Conservation (phyloP, 2,888 invertebrate species). For the Megalurothrips usitatus region DNA sequence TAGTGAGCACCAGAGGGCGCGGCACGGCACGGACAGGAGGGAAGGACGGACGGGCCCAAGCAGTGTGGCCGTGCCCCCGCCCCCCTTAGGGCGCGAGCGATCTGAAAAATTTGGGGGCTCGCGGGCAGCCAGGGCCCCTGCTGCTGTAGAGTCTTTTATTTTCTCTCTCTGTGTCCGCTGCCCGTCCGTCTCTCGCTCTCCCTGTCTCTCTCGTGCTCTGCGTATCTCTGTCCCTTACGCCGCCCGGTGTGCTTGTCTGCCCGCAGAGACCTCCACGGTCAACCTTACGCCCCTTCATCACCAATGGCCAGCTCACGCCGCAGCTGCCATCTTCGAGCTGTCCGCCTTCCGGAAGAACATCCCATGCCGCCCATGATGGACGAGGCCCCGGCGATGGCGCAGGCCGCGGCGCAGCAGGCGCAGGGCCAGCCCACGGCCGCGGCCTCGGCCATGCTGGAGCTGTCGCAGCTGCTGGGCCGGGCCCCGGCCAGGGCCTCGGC, state of each 20-base stretch:
- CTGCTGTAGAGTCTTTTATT: no score
- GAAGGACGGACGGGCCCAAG: no score
- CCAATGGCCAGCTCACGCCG: slow-evolving; percentile 38
- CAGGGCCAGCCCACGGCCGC: slow-evolving; percentile 4
- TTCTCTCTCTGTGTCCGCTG: no score
- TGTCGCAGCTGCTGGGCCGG: slow-evolving; percentile 25
- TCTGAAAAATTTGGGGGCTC: no score
- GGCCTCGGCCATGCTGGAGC: slow-evolving; percentile 23
- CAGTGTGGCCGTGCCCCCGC: no score
- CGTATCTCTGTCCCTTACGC: no score
- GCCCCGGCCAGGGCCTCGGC: slow-evolving; percentile 36
- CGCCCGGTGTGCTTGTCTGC: background rate
- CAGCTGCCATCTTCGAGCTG: slow-evolving; percentile 38
- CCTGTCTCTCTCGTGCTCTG: no score
- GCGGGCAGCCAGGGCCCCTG: no score
- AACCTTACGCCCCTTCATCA: slow-evolving; percentile 24
- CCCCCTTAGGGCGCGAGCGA: no score
- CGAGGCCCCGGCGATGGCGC: background rate
- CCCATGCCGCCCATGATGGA: slow-evolving; percentile 30
- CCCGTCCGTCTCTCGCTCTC: no score
- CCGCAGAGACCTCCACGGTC: background rate
- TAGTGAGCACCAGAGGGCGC: no score
- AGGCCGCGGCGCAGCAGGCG: background rate
- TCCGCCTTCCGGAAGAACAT: slow-evolving; percentile 42
- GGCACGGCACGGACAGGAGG: no score